Conservation (phyloP, 2,888 invertebrate genomes). For the Leucania comma region DNA sequence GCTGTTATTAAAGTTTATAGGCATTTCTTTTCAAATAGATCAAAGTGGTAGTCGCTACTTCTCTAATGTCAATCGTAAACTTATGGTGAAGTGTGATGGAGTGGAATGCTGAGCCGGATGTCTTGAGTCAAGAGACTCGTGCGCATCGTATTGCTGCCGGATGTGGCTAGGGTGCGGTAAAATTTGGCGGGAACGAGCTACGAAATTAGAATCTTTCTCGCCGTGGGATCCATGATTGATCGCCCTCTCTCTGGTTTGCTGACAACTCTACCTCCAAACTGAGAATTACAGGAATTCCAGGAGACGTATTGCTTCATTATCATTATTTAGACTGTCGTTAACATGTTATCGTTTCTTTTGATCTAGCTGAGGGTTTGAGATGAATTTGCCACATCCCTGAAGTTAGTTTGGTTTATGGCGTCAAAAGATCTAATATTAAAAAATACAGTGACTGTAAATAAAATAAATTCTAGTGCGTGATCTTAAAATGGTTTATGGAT, state of each 20-base stretch:
- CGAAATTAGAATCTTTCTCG: constrained; percentile 79
- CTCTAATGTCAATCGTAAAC: constrained; percentile 77
- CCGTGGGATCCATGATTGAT: constrained; percentile 77
- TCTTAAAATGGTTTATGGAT: constrained; percentile 39
- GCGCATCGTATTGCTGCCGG: constrained; percentile 77
- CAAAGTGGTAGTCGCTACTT: constrained; percentile 72
- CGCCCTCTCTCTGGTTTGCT: constrained; percentile 66
- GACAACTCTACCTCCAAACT: constrained; percentile 63
- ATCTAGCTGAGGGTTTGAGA: constrained; percentile 54
- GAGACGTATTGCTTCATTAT: constrained; percentile 70
- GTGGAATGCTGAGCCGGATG: constrained; percentile 79
- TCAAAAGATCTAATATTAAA: constrained; percentile 24
- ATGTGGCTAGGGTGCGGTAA: constrained; percentile 73
- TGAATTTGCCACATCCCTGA: constrained; percentile 32
- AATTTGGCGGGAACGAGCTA: constrained; percentile 77
- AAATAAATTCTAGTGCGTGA: constrained; percentile 13
- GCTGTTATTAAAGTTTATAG: constrained; percentile 52
- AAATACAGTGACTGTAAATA: constrained; percentile 1
- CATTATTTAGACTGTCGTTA: constrained; percentile 51
- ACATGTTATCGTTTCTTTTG: constrained; percentile 57
- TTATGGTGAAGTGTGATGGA: constrained; percentile 72
- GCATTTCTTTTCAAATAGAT: constrained; percentile 69
- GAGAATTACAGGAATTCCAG: constrained; percentile 66
- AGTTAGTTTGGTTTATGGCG: constrained; percentile 29
- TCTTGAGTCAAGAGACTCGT: constrained; percentile 73